These are phyloP conservation scores for Daboia siamensis DNA, from an alignment of 2,113 vertebrate genomes.

Conservation along the genomic window DNA sequence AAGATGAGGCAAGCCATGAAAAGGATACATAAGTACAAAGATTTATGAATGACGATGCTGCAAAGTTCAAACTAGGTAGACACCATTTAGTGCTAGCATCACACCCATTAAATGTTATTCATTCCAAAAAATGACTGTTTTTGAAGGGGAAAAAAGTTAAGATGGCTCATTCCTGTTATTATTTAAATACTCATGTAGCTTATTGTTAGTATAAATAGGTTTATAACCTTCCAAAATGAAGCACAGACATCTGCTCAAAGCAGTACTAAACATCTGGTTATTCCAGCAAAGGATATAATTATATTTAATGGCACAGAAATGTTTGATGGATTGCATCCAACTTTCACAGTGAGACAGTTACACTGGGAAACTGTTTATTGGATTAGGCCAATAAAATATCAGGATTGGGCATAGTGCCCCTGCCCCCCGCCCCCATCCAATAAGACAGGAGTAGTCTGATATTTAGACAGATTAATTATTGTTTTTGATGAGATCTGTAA, in stretches of 20 bases:
- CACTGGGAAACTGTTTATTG: slow-evolving; percentile 53
- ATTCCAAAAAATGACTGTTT: slow-evolving; percentile 33
- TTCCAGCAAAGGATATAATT: slow-evolving; percentile 72
- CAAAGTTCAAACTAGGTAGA: not conserved
- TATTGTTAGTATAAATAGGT: slow-evolving; percentile 65
- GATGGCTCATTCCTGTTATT: slow-evolving; percentile 43
- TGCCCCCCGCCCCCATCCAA: not conserved
- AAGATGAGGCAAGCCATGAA: not conserved
- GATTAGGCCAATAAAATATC: slow-evolving; percentile 56
- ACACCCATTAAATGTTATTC: not conserved
- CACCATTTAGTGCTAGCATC: not conserved
- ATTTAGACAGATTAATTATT: slow-evolving; percentile 29
- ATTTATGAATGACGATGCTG: not conserved
- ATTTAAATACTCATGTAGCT: slow-evolving; percentile 62
- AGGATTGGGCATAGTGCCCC: slow-evolving; percentile 38
- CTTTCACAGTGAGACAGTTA: slow-evolving; percentile 62
- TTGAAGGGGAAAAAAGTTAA: slow-evolving; percentile 45
- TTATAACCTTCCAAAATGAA: slow-evolving; percentile 67
- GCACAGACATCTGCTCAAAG: slow-evolving; percentile 68
- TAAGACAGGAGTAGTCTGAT: slow-evolving; percentile 25
- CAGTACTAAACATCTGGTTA: slow-evolving; percentile 73
- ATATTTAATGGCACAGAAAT: slow-evolving; percentile 72
- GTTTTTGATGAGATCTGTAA: not conserved
- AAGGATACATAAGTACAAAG: not conserved
- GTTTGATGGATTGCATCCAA: slow-evolving; percentile 67